phyloP scores from a whole-genome alignment of 1,140 invertebrate species.

The Orchestia grillus region DNA sequence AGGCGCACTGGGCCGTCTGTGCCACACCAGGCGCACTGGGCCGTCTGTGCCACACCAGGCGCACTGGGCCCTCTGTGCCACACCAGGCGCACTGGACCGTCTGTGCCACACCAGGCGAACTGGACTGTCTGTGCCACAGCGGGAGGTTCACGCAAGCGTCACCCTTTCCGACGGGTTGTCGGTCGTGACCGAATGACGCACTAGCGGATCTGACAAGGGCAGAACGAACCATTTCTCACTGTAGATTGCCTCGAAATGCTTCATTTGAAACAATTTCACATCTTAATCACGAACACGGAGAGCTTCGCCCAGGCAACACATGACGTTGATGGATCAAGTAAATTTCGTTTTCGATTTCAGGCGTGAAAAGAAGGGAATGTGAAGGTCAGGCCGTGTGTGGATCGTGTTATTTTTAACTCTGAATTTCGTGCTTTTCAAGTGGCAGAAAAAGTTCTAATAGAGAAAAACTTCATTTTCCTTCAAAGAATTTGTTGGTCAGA shows the following conservation, averaged over 20 bases:
- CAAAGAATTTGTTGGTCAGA: neutral
- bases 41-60: too few relatives aligned
- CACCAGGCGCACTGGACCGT: too few relatives aligned
- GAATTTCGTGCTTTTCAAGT: neutral
- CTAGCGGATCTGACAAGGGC: neutral
- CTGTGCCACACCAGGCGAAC: too few relatives aligned
- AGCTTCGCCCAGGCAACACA: neutral
- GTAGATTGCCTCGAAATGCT: neutral
- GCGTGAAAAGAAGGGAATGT: neutral
- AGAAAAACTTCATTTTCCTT: neutral
- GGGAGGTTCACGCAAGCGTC: neutral
- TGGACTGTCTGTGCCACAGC: too few relatives aligned
- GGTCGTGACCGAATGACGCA: neutral
- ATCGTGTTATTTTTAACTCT: neutral
- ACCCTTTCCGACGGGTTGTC: neutral
- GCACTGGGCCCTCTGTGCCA: too few relatives aligned
- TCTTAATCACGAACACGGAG: neutral
- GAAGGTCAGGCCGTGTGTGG: neutral
- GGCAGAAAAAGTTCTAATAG: neutral
- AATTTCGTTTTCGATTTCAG: neutral
- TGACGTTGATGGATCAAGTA: neutral
- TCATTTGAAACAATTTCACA: neutral
- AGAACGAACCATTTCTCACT: neutral
- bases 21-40: too few relatives aligned
- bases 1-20: too few relatives aligned